Evolutionary conservation across 2,797 vertebrate species (phyloP), one percentile per base, ranked within the genome.

Genomic region (Aulostomus chinensis): DNA sequence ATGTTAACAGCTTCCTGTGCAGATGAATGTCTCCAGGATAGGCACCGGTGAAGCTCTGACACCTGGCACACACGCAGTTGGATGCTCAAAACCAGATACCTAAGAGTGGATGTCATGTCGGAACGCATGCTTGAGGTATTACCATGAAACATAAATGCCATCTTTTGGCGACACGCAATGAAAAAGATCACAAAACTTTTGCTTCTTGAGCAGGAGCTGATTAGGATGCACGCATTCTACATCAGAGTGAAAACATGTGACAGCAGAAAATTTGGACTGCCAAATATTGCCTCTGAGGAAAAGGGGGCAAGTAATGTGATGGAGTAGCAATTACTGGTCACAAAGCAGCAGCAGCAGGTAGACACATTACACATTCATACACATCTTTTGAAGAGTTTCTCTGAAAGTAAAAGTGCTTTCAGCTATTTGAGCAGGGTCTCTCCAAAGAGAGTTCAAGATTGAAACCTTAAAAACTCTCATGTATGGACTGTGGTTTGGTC

Each of bases 21-120:
- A 73, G 47, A 59, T 64, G 46, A 47, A 63, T 43, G 28, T 14
- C n/a, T n/a, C n/a, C n/a, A n/a, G n/a, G n/a, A n/a, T n/a, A n/a
- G n/a, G n/a, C n/a, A n/a, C n/a, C n/a, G n/a, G n/a, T 12, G 29
- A 36, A 15, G 45, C 22, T 34, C 43, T 9, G 18, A 42, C 31
- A 45, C 17, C 58, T 63, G 58, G 53, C 35, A 42, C 31, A 15
- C 10, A 15, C 16, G 36, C 36, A 0, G 6, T 9, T 14, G 17
- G 11, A 22, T 9, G 9, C 24, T 25, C 24, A 25, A 9, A 6
- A 3, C 6, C 6, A 25, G 3, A 25, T 25, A n/a, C n/a, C n/a
- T n/a, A n/a, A n/a, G n/a, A n/a, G n/a, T n/a, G n/a, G n/a, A n/a
- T n/a, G n/a, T n/a, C n/a, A n/a, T n/a, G n/a, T n/a, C n/a, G n/a